Base-by-base conservation (phyloP, 2,113 vertebrate species). In the Gymnorhina tibicen region DNA sequence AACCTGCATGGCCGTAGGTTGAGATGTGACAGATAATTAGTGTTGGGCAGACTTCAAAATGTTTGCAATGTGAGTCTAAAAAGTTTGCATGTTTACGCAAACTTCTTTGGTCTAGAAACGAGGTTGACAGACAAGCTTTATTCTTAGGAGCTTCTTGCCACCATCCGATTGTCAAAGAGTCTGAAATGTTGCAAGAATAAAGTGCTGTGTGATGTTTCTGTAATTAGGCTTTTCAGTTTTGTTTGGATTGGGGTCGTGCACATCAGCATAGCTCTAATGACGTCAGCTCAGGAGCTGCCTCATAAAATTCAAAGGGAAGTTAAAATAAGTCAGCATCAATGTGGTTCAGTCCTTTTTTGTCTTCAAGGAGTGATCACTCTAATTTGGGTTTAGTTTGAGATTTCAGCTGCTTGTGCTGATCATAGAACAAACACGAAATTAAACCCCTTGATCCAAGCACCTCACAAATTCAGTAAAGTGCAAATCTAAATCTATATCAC, bases 221-320 rank as follows among this genome's bases (percentile, higher is more conserved):
- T 93, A 94, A 92, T 94, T 89, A 97, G 92, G 68, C 56, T 67
- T 94, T 80, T 90, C 63, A 82, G 44, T 64, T 94, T 93, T 93
- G 52, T 93, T 95, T 92, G 85, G n/a, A 84, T 72, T 46, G 60
- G 47, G 46, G 56, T 78, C 56, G 3, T 64, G 60, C 46, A 75
- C 73, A 81, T 93, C 91, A 87, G 70, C 39, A 23, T 26, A 85
- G 52, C 44, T 88, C 64, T 78, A 68, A 64, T 96, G 93, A 95
- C 66, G 56, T 96, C 90, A 94, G 37, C 23, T 63, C 64, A 93
- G 68, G 64, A 87, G 50, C 88, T 84, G 85, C 37, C n/a, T 88
- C 60, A 86, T 64, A 84, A 95, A 93, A 91, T 89, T 96, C 90
- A 91, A 90, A 97, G 73, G 52, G 41, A 93, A 92, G 52, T 55